Percentiles rank a stretch among this genome's conserved stretches.
phyloP scores from a whole-genome alignment of 2,888 invertebrate genomes.

The Tanypteryx hageni region DNA sequence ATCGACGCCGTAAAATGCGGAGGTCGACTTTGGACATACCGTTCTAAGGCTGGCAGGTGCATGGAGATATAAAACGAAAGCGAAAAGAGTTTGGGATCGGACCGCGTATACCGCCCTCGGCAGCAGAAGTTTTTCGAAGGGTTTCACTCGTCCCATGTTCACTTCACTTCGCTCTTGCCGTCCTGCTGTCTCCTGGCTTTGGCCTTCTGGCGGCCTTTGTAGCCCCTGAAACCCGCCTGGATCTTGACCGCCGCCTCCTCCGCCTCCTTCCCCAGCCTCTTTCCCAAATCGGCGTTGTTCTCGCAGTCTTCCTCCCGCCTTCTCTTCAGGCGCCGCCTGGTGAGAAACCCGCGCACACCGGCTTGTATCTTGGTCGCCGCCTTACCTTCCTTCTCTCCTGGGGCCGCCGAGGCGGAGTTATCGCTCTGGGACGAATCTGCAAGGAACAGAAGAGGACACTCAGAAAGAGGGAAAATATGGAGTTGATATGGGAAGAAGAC shows the following conservation, averaged over 20 bases:
- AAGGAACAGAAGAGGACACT: background rate
- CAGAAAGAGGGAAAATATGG: background rate
- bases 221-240: constrained; percentile 67
- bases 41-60: no score
- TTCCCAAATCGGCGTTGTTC: constrained; percentile 29
- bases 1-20: no score
- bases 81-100: no score
- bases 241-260: constrained; percentile 67
- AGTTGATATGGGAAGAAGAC: no score
- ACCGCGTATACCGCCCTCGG: background rate
- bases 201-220: constrained; percentile 66
- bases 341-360: constrained; percentile 77
- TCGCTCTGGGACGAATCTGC: background rate
- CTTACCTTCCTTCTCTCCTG: constrained; percentile 66
- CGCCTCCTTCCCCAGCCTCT: constrained; percentile 34
- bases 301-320: constrained; percentile 62
- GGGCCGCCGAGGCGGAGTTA: background rate
- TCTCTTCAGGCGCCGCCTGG: constrained; percentile 62
- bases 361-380: constrained; percentile 79
- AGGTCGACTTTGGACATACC: no score
- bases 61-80: no score
- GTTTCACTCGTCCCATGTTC: constrained; percentile 2
- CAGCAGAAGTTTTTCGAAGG: background rate
- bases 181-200: constrained; percentile 58
- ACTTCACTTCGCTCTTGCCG: constrained; percentile 38